phyloP scores from a whole-genome alignment of 2,888 invertebrate species.

The Eupithecia insigniata region DNA sequence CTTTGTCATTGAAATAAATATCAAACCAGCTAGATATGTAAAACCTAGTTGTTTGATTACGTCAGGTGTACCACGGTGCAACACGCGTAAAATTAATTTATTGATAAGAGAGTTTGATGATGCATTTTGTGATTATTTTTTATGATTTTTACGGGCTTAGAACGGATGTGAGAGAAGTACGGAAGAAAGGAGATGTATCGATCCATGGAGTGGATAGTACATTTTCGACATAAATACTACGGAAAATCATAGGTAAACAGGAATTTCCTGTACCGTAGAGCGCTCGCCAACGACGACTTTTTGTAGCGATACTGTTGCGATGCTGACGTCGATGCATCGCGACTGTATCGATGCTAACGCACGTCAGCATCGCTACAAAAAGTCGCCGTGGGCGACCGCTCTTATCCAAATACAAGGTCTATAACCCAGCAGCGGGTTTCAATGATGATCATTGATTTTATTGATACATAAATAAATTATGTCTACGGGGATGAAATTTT shows the following conservation, averaged over 20 bases:
- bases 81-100: constrained; percentile 55
- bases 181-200: neutral
- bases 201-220: neutral
- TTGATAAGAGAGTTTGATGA: constrained; percentile 49
- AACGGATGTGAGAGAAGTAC: neutral
- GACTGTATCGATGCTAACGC: too few species aligned
- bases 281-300: too few species aligned
- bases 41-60: constrained; percentile 2
- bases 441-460: too few species aligned
- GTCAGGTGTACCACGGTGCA: constrained; percentile 42
- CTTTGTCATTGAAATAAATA: constrained; percentile 2
- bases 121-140: constrained; percentile 31
- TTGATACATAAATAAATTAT: too few species aligned
- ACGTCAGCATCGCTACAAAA: too few species aligned
- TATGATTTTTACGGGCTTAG: constrained; percentile 12
- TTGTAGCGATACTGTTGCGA: too few species aligned
- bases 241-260: too few species aligned
- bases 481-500: too few species aligned
- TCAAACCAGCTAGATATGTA: neutral
- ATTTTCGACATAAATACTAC: neutral
- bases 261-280: neutral
- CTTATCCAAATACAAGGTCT: too few species aligned
- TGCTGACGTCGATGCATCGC: too few species aligned
- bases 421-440: too few species aligned
- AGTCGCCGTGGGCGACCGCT: too few species aligned